Evolutionary conservation across 2,797 vertebrate genomes (phyloP).

Genomic region (Hydrolagus colliei): DNA sequence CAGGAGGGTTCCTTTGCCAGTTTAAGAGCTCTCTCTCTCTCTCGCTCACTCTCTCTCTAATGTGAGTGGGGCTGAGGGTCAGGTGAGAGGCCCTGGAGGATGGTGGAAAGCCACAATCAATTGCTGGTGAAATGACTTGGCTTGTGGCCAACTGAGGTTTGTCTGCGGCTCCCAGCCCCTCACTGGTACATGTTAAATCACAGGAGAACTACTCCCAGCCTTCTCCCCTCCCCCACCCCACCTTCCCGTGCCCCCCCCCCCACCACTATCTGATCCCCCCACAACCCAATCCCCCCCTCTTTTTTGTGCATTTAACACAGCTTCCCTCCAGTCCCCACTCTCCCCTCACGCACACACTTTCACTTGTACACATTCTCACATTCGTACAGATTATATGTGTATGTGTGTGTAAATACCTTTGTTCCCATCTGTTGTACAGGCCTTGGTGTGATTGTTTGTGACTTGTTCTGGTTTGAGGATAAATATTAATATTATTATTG

Average conservation of each 20-base stretch:
- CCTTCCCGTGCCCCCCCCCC: no score
- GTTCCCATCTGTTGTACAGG: conserved; percentile 11
- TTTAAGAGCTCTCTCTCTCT: not conserved
- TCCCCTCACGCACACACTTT: no score
- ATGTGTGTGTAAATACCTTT: conserved; percentile 36
- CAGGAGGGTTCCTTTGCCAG: not conserved
- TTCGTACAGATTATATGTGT: conserved; percentile 34
- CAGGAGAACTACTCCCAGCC: conserved; percentile 6
- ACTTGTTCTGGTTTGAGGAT: conserved; percentile 40
- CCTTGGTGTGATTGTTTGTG: not conserved
- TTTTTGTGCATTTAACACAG: not conserved
- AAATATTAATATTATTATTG: not conserved
- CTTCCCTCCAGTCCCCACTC: no score
- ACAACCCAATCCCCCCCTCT: not conserved
- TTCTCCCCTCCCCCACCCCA: no score
- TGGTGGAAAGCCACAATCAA: conserved; percentile 69
- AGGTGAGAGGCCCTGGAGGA: conserved; percentile 50
- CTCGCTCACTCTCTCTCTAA: not conserved
- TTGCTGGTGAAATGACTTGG: conserved; percentile 80
- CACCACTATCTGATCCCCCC: no score
- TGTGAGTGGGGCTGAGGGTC: conserved; percentile 51
- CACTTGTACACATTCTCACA: not conserved
- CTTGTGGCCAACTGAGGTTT: conserved; percentile 64
- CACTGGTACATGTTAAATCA: conserved; percentile 64
- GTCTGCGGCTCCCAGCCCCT: conserved; percentile 70